Evolutionary conservation across 2,797 vertebrate genomes (phyloP).

Genomic region (Amazonetta brasiliensis): DNA sequence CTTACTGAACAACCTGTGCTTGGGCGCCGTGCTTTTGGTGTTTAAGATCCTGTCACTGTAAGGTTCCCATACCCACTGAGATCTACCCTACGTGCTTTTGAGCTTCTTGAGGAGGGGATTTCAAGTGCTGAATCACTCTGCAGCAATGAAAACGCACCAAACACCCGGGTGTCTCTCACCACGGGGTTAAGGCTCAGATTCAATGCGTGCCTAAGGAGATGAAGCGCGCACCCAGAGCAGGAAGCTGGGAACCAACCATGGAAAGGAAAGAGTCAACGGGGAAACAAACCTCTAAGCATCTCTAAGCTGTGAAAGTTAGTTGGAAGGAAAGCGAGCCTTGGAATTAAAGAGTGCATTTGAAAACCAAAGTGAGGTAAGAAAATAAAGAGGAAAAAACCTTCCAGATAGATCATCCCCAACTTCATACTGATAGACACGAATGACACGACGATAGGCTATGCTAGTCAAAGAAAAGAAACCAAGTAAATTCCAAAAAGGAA

Average conservation of each 20-base stretch:
- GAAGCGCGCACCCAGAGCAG: constrained; percentile 32
- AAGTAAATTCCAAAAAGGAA: constrained; percentile 78
- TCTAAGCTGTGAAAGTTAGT: constrained; percentile 84
- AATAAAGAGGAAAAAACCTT: constrained; percentile 91
- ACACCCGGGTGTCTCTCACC: constrained; percentile 37
- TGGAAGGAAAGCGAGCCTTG: constrained; percentile 82
- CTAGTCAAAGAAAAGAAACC: constrained; percentile 90
- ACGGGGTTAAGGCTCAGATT: constrained; percentile 57
- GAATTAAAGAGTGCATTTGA: constrained; percentile 81
- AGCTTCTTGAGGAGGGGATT: constrained; percentile 6
- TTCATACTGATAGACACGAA: constrained; percentile 98
- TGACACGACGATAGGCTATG: constrained; percentile 97
- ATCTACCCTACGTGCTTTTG: neutral
- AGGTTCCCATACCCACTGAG: neutral
- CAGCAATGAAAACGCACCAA: constrained; percentile 24
- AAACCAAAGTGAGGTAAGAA: constrained; percentile 83
- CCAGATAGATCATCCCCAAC: constrained; percentile 98
- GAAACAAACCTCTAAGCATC: constrained; percentile 67
- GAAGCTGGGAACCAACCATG: constrained; percentile 49
- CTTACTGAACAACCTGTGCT: neutral
- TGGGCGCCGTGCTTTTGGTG: neutral
- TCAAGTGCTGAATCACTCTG: constrained; percentile 45
- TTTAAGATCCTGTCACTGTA: neutral
- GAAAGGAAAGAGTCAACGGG: constrained; percentile 29
- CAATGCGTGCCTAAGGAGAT: neutral